These are phyloP conservation scores for Anguilla obscura DNA, from an alignment of 2,797 vertebrate species.

Conservation along the genomic window DNA sequence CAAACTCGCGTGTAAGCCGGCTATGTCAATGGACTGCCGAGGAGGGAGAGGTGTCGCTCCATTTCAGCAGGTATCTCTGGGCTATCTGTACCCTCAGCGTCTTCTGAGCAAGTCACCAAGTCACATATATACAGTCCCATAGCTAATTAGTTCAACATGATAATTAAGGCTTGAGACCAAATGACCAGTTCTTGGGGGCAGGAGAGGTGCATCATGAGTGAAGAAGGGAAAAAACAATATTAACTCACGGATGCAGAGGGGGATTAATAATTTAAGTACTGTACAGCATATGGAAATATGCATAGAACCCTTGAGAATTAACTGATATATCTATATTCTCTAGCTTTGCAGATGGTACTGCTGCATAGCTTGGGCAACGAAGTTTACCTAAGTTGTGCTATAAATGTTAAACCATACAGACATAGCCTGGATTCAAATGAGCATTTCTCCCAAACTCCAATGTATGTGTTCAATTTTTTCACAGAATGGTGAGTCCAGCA, in stretches of 20 bases:
- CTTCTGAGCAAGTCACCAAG: not conserved
- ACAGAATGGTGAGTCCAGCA: too few relatives aligned
- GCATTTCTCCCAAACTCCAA: too few relatives aligned
- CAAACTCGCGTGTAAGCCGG: too few relatives aligned
- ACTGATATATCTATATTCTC: not conserved
- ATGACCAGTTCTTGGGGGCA: not conserved
- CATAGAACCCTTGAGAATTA: not conserved
- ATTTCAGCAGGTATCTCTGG: not conserved
- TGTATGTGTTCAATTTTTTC: too few relatives aligned
- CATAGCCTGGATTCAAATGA: too few relatives aligned
- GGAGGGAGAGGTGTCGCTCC: not conserved
- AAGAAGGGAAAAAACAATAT: not conserved
- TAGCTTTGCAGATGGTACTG: not conserved
- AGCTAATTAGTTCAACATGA: not conserved
- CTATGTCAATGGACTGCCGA: not conserved
- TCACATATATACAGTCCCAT: not conserved
- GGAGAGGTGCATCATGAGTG: not conserved
- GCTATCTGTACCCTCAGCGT: not conserved
- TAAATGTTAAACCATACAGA: too few relatives aligned
- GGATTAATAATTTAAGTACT: not conserved
- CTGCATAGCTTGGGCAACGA: not conserved
- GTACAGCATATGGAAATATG: not conserved
- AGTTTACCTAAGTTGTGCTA: too few relatives aligned
- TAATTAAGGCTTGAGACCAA: conserved; percentile 1
- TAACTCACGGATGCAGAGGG: not conserved